phyloP scores from a whole-genome alignment of 2,888 invertebrate species.

The Panopea generosa region DNA sequence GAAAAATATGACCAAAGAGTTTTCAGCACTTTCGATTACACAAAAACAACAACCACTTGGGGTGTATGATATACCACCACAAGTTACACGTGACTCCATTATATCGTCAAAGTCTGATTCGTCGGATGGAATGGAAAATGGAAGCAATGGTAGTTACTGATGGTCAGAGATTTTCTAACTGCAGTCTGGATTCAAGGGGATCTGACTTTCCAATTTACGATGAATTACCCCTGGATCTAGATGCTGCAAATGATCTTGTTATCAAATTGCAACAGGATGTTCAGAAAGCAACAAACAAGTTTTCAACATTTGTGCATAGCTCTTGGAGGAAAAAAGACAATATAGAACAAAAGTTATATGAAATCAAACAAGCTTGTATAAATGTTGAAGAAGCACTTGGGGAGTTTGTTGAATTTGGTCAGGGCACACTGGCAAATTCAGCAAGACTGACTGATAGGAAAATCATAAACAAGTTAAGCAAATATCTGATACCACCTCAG shows the following conservation, averaged over 20 bases:
- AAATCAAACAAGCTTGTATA: conserved; percentile 93
- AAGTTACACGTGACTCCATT: conserved; percentile 84
- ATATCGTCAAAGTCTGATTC: conserved; percentile 77
- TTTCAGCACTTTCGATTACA: conserved; percentile 47
- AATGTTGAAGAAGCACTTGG: conserved; percentile 92
- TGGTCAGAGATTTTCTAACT: conserved; percentile 73
- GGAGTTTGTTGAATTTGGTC: conserved; percentile 95
- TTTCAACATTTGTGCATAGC: conserved; percentile 90
- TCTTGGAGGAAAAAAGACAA: conserved; percentile 92
- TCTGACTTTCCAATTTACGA: conserved; percentile 78
- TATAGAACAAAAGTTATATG: conserved; percentile 92
- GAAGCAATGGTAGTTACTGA: conserved; percentile 30
- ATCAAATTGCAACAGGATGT: conserved; percentile 92
- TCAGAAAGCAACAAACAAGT: conserved; percentile 91
- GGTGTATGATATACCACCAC: conserved; percentile 85
- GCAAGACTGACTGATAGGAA: conserved; percentile 85
- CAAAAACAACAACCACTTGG: conserved; percentile 52
- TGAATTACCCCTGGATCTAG: conserved; percentile 90
- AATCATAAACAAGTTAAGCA: conserved; percentile 77
- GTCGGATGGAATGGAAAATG: conserved; percentile 70
- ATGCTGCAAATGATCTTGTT: conserved; percentile 91
- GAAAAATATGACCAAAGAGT: conserved; percentile 60
- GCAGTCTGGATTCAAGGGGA: conserved; percentile 75
- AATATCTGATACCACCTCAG: conserved; percentile 78
- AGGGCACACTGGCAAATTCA: conserved; percentile 95